Evolutionary conservation across 1,140 invertebrate species (phyloP), one percentile per base, ranked within the genome.

Genomic region (Drosophila ogumai): DNA sequence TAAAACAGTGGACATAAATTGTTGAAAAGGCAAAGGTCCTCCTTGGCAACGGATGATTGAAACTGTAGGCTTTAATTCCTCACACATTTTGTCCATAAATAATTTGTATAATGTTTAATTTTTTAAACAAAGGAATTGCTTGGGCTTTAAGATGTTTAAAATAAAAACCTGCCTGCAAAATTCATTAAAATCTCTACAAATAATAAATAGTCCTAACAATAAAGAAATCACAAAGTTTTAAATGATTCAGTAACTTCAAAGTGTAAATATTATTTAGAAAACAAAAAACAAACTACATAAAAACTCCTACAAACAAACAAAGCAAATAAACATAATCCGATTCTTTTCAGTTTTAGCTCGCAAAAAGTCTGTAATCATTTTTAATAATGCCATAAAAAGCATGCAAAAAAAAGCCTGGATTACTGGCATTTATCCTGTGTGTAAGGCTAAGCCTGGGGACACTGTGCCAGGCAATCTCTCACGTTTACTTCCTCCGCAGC

Each of bases 401-500:
- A 32, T 22, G 22, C 19, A 44, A 46, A 44, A 65, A 65, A 61
- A 43, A 8, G 1, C 4, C 12, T n/a, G 66, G 73, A 66, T 76
- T 76, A 76, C 19, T 17, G 19, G 17, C 60, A 32, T 31, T 59
- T 67, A 41, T 31, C 52, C 10, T 56, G 28, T 8, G 36, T 43
- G 10, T 50, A 10, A 17, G 32, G 46, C 19, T 61, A 44, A 25
- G 17, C 36, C 15, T 36, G 28, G 38, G 31, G 52, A 49, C 41
- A 75, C 32, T 67, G 68, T 71, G 52, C 52, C 6, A 41, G 28
- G 50, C 22, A 32, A 71, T 40, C 31, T 34, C 22, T 41, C 66
- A 71, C 52, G 41, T 72, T 59, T 72, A 25, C 28, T 32, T 28
- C n/a, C 49, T 28, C 49, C 38, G 44, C 19, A 36, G 15, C 63